Base-by-base conservation (phyloP, 2,797 vertebrate genomes). In the Hemitrygon akajei region DNA sequence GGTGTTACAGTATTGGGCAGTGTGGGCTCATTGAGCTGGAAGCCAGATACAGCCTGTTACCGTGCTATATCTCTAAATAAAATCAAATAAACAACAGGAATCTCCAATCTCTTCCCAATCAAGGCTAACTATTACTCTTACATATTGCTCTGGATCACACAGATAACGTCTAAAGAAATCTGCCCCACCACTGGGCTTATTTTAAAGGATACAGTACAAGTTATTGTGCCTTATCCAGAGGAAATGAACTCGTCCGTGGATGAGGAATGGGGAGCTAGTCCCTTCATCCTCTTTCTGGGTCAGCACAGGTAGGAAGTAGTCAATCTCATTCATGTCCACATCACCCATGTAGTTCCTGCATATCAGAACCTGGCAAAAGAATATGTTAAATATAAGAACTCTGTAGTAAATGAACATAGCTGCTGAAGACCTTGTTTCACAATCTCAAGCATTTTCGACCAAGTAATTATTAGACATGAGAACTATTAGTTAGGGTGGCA, bases 161-260 rank as follows among this genome's bases (percentile, higher is more conserved):
- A 20, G 4, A 47, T 47, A 47, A 3, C 58, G 60, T 60, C 11
- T 37, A 40, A 69, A 89, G 16, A 22, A 63, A 18, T 37, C 18
- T 18, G 34, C 69, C 5, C 14, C 63, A 34, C 0, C 16, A 34
- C 34, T 34, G 93, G 58, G 27, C 27, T 16, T 30, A 79, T 22
- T 91, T 94, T 56, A 81, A 95, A 95, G 97, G 97, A 97, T 98
- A 98, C 97, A 58, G 95, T 97, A 97, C 60, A 98, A 95, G 95
- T 98, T 98, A 96, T 95, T 97, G 95, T 98, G 97, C 93, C 97
- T 98, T 95, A 98, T 97, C 96, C 97, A 98, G 94, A 98, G 95
- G 95, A 97, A 97, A 95, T 98, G 97, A 0, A 96, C 93, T 27
- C 96, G 94, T 93, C 97, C 97, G 0, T 96, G 96, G 94, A 95